Evolutionary conservation across 2,888 invertebrate genomes (phyloP), one percentile per base, ranked within the genome.

Genomic region (Trichopoda pennipes): DNA sequence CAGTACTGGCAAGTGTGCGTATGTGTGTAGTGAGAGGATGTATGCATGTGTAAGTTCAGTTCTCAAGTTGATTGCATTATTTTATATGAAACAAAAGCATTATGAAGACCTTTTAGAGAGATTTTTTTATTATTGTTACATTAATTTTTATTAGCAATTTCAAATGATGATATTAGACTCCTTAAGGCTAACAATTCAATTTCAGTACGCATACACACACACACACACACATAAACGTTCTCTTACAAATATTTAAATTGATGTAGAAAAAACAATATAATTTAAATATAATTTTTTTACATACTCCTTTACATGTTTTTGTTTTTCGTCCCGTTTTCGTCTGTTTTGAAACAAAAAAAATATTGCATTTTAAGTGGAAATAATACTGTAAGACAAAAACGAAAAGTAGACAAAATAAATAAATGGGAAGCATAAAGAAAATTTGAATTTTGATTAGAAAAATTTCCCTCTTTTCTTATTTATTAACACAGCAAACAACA

Each of bases 371-470:
- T 9, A 56, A 53, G 64, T 64, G 76, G 19, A 17, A 55, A 17
- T n/a, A 44, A n/a, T n/a, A 64, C 35, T 35, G 47, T 35, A 38
- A 72, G 35, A 44, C 19, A 38, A 38, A 21, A 35, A n/a, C n/a
- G n/a, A 19, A 51, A 42, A 8, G 44, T n/a, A 38, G 64, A 28
- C 28, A 6, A 28, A 28, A 28, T 64, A 56, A 16, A 17, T 49
- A 16, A 17, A 10, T 28, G 28, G 28, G 7, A 51, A 68, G 42
- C n/a, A 51, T 38, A 55, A 56, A 69, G 63, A 88, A 89, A 90
- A 90, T 90, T 90, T 90, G 89, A 89, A 90, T 90, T 90, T 90
- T 90, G 90, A 90, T 90, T 90, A 90, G 90, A 86, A 90, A 90
- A 89, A 87, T 88, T 90, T 63, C n/a, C 49, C 32, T 38, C 58